phyloP scores from a whole-genome alignment of 2,113 vertebrate genomes.

The Crotophaga sulcirostris region DNA sequence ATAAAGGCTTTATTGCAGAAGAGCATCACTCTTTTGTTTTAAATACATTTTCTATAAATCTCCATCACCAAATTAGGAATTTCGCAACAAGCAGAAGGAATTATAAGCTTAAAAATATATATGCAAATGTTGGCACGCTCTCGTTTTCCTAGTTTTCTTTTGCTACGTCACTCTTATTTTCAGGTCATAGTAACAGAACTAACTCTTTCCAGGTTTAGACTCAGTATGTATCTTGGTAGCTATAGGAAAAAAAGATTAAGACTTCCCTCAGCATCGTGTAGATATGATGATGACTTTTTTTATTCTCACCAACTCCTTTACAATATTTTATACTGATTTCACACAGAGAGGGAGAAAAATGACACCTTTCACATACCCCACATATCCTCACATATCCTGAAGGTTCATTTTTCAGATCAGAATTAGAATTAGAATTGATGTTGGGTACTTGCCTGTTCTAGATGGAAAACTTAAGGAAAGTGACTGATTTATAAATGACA shows the following conservation, averaged over 20 bases:
- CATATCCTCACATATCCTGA: not conserved
- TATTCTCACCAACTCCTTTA: not conserved
- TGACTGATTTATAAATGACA: not conserved
- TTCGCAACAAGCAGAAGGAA: not conserved
- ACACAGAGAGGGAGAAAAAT: not conserved
- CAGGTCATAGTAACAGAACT: not conserved
- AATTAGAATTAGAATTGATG: not conserved
- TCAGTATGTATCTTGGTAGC: not conserved
- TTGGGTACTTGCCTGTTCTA: not conserved
- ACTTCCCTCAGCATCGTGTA: not conserved
- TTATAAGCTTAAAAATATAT: not conserved
- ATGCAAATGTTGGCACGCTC: not conserved
- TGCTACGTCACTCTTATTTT: not conserved
- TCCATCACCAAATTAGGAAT: not conserved
- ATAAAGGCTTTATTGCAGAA: too few species aligned
- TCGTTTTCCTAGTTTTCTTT: not conserved
- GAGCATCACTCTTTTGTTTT: too few species aligned
- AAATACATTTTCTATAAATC: not conserved
- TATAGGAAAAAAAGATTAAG: not conserved
- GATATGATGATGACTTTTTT: too few species aligned
- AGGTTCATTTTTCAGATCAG: not conserved
- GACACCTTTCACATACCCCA: not conserved
- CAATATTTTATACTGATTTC: not conserved
- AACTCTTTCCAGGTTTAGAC: not conserved
- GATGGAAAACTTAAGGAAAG: not conserved